Base-by-base conservation (phyloP, 1,140 invertebrate genomes). In the Spodoptera litura region DNA sequence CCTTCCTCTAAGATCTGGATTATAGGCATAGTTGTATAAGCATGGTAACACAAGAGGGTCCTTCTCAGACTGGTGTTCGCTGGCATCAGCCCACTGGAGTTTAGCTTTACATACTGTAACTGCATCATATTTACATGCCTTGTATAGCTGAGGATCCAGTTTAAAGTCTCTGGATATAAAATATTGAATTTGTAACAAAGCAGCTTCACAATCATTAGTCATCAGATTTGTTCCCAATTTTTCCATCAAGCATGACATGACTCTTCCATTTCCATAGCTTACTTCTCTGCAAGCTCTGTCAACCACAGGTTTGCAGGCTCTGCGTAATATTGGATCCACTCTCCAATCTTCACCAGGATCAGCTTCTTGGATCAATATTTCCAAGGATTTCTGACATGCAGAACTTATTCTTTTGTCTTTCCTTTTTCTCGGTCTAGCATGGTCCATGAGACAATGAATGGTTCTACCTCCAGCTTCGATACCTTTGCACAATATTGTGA, bases 401-500 rank as follows among this genome's bases (percentile, higher is more conserved):
- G 95, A 86, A 15, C 96, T 95, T 4, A 98, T 96, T 83, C 96
- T 95, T 51, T 95, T 95, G 62, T 95, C 93, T 79, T 95, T 95
- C 55, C 95, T 94, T 73, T 95, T 96, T 78, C 96, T 96, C 35
- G 95, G 94, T 82, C 96, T 96, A 4, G 98, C 97, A 94, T 98
- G 97, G 70, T 98, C 97, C 98, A 99, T 99, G 58, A 99, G 94
- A 92, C 99, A 99, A 93, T 99, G 99, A 81, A 99, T 97, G 0
- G 98, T 99, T 88, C 97, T 97, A 0, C 98, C 98, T 35, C 97
- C 97, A 73, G 96, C 91, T 91, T 98, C 97, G 68, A 98, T 92
- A 8, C 96, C 95, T 81, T 95, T 96, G 89, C 97, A 98, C 88
- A 97, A 97, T 25, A 91, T 96, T 38, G 95, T 95, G 78, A 99